Evolutionary conservation across 1,140 invertebrate species (phyloP).

Genomic region (Cotesia vestalis): DNA sequence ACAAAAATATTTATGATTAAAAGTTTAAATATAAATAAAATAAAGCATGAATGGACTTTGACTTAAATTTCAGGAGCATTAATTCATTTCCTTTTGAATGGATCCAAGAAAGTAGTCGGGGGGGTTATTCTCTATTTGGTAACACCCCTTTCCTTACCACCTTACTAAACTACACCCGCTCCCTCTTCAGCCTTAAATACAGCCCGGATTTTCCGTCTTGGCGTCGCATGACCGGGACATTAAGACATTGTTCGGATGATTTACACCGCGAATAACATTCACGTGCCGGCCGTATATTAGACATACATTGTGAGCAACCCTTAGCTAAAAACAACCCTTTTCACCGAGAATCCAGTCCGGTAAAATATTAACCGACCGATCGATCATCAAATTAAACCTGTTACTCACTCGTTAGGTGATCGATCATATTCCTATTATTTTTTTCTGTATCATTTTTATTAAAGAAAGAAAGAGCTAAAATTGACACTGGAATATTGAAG

Average conservation of each 20-base stretch:
- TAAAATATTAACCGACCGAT: conserved; percentile 55
- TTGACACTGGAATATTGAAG: conserved; percentile 15
- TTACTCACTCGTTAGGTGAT: conserved; percentile 9
- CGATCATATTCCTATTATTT: conserved; percentile 27
- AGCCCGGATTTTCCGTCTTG: conserved; percentile 54
- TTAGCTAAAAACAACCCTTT: conserved; percentile 42
- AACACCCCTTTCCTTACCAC: conserved; percentile 44
- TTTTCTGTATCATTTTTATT: not conserved
- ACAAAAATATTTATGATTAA: not conserved
- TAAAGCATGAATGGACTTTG: no score
- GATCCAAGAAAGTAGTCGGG: conserved; percentile 49
- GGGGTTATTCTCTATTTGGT: conserved; percentile 7
- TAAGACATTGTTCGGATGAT: conserved; percentile 68
- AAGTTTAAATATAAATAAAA: conserved; percentile 4
- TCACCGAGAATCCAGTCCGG: conserved; percentile 23
- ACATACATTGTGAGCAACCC: conserved; percentile 64
- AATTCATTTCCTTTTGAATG: conserved; percentile 63
- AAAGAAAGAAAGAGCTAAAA: conserved; percentile 10
- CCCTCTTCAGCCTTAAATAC: conserved; percentile 44
- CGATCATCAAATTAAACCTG: conserved; percentile 64
- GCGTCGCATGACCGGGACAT: conserved; percentile 66
- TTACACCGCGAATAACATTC: conserved; percentile 66
- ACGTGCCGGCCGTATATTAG: conserved; percentile 65
- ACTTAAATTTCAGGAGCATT: conserved; percentile 39
- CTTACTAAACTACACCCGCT: conserved; percentile 36